Conservation (phyloP, 2,888 invertebrate species). For the Nephrotoma flavescens region DNA sequence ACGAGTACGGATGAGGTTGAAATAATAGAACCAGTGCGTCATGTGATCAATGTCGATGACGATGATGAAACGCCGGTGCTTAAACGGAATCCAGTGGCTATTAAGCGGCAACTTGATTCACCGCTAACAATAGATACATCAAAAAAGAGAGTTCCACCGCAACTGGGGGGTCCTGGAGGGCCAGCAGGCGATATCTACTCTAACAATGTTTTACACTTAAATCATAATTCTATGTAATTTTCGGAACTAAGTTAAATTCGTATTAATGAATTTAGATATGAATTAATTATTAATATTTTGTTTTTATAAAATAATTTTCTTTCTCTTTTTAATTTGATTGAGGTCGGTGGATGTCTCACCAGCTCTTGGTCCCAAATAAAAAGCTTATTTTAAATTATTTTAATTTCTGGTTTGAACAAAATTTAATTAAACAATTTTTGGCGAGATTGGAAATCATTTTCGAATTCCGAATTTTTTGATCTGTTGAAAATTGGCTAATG, state of each 20-base stretch:
- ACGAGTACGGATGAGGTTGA: constrained; percentile 31
- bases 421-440: too few species aligned
- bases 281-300: neutral
- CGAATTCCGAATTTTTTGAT: too few species aligned
- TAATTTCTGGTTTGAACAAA: too few species aligned
- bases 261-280: neutral
- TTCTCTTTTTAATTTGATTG: neutral
- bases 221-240: neutral
- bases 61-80: neutral
- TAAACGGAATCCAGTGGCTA: neutral
- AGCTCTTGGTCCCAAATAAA: too few species aligned
- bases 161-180: neutral
- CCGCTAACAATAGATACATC: neutral
- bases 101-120: neutral
- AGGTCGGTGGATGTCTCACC: too few species aligned
- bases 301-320: neutral
- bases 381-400: too few species aligned
- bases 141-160: neutral
- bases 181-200: neutral
- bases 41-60: neutral
- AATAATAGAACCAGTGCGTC: constrained; percentile 25
- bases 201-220: neutral
- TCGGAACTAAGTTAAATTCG: neutral
- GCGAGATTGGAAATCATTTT: too few species aligned
- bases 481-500: too few species aligned